Base-by-base conservation (phyloP, 2,888 invertebrate genomes). In the Tachystola acroxantha region DNA sequence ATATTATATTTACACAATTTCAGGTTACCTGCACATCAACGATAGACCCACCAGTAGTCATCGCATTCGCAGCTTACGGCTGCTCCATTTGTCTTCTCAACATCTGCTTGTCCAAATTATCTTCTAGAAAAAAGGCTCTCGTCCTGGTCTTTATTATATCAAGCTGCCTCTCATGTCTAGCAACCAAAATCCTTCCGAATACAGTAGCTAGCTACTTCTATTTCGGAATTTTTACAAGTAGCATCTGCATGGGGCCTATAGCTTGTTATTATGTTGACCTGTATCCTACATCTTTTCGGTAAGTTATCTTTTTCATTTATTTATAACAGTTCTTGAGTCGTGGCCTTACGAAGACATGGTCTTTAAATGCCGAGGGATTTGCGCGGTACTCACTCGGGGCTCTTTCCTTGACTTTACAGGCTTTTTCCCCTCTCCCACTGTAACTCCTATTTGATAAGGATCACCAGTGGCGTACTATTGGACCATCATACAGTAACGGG, bases 281-380 rank as follows among this genome's bases (percentile, higher is more conserved):
- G 7, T 72, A 63, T 45, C 71, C 72, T 0, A 72, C 72, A 1
- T 68, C 68, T 10, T 57, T 58, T 43, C 54, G 71, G 72, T 71
- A 34, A 57, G 27, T 27, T 27, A 11, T 10, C 11, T 27, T 2
- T 27, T 10, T 2, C 7, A 27, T 27, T 11, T 16, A 16, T 16
- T 16, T 16, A 16, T 16, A 16, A 3, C 16, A 16, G n/a, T n/a
- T n/a, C n/a, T n/a, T n/a, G n/a, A n/a, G n/a, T n/a, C n/a, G n/a
- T n/a, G n/a, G n/a, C n/a, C n/a, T n/a, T n/a, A n/a, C n/a, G n/a
- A n/a, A n/a, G n/a, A n/a, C n/a, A n/a, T n/a, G n/a, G n/a, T n/a
- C n/a, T n/a, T n/a, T n/a, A n/a, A n/a, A n/a, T n/a, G n/a, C n/a
- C n/a, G n/a, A n/a, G n/a, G n/a, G n/a, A n/a, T n/a, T n/a, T n/a